Conservation (phyloP, 2,888 invertebrate species). For the Apodemia zela region DNA sequence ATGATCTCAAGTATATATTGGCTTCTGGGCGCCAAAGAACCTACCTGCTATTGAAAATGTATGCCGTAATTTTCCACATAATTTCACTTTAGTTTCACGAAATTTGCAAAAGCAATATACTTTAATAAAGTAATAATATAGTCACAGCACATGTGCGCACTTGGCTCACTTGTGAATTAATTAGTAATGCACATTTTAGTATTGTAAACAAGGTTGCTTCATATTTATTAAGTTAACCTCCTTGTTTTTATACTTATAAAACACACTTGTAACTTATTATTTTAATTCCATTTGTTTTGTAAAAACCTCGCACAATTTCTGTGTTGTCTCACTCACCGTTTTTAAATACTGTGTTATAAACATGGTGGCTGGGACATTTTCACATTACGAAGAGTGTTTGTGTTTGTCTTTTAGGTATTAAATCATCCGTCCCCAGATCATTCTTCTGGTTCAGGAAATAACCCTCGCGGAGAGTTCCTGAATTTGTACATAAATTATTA, state of each 20-base stretch:
- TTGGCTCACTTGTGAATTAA: conserved; percentile 9
- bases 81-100: conserved; percentile 9
- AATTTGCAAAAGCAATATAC: not conserved
- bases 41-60: conserved; percentile 44
- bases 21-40: conserved; percentile 65
- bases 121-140: not conserved
- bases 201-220: not conserved
- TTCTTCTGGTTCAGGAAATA: conserved; percentile 81
- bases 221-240: not conserved
- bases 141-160: conserved; percentile 8
- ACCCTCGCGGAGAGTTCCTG: conserved; percentile 69
- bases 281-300: conserved; percentile 3
- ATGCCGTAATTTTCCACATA: conserved; percentile 29
- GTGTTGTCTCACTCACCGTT: conserved; percentile 28
- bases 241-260: not conserved
- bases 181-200: conserved; percentile 2
- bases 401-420: conserved; percentile 77
- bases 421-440: conserved; percentile 79
- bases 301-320: conserved; percentile 21
- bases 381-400: conserved; percentile 67
- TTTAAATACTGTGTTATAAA: conserved; percentile 24
- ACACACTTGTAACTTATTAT: not conserved
- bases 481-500: conserved; percentile 70
- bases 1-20: conserved; percentile 43
- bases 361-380: conserved; percentile 56